Percentiles rank a stretch among this genome's conserved stretches.
Evolutionary conservation across 2,888 invertebrate species (phyloP).

Genomic region (Pardosa pseudoannulata): DNA sequence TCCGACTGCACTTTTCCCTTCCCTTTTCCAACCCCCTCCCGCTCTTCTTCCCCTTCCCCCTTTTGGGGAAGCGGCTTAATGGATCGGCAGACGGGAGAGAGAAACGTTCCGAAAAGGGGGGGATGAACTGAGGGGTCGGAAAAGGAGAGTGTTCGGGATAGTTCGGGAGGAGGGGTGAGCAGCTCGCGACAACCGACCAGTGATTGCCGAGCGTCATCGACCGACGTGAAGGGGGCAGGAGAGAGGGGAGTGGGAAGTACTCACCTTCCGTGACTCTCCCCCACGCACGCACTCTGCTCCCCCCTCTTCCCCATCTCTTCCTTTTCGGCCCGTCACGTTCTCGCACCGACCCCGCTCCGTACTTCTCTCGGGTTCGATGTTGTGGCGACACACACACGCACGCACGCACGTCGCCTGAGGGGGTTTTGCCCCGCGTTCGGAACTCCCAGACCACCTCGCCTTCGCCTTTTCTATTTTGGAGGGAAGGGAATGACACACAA

Average conservation of each 20-base stretch:
- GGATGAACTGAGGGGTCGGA: not conserved
- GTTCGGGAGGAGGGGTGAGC: constrained; percentile 5
- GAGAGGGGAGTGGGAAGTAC: no score
- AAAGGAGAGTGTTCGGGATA: not conserved
- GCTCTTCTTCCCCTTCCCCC: constrained; percentile 24
- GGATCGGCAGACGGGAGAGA: constrained; percentile 62
- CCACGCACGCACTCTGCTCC: no score
- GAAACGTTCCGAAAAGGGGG: not conserved
- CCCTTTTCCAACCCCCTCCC: no score
- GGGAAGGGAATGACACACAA: not conserved
- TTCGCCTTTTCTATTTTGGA: not conserved
- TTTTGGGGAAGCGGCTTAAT: constrained; percentile 44
- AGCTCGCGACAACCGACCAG: constrained; percentile 49
- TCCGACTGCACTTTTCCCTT: not conserved
- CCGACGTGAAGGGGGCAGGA: constrained; percentile 34
- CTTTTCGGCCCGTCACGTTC: not conserved
- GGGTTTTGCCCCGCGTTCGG: not conserved
- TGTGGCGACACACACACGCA: not conserved
- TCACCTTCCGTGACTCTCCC: constrained; percentile 38
- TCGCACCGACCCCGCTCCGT: not conserved
- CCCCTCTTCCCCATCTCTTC: no score
- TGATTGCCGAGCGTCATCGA: constrained; percentile 71
- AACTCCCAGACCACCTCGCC: no score
- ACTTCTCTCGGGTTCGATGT: no score
- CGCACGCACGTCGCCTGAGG: not conserved